These are phyloP conservation scores for Neelides folsomi DNA, from an alignment of 2,888 invertebrate species.

Conservation along the genomic window DNA sequence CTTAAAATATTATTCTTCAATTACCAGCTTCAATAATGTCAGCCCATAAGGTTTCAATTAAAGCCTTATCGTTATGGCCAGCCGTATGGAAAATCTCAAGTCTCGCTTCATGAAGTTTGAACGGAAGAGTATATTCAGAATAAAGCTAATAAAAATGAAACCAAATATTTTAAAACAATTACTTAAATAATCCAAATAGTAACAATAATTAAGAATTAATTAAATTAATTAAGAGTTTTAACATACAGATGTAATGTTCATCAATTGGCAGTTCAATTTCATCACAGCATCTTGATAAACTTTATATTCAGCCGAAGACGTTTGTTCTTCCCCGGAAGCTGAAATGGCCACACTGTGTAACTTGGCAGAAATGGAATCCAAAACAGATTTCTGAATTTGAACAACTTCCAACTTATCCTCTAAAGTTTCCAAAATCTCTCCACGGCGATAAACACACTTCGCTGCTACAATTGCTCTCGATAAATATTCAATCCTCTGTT, in stretches of 20 bases:
- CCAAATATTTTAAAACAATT: background rate
- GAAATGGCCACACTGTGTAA: conserved; percentile 38
- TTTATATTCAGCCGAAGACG: conserved; percentile 17
- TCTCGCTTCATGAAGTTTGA: conserved; percentile 83
- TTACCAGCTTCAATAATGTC: conserved; percentile 54
- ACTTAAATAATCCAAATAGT: background rate
- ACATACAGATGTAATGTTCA: conserved; percentile 69
- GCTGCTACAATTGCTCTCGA: conserved; percentile 90
- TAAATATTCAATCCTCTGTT: conserved; percentile 75
- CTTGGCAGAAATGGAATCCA: conserved; percentile 49
- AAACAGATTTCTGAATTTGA: conserved; percentile 53
- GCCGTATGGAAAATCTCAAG: conserved; percentile 89
- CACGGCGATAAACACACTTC: conserved; percentile 64
- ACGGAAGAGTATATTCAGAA: conserved; percentile 80
- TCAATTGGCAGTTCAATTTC: conserved; percentile 63
- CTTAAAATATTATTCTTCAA: background rate
- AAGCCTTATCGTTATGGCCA: conserved; percentile 71
- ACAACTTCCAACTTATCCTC: conserved; percentile 90
- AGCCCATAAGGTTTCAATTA: conserved; percentile 84
- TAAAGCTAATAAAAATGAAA: conserved; percentile 49
- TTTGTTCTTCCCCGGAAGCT: conserved; percentile 31
- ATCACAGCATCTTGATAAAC: conserved; percentile 45
- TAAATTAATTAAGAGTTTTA: background rate
- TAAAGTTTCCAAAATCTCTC: conserved; percentile 68
- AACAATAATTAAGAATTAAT: conserved; percentile 3